Conservation (phyloP, 2,113 vertebrate genomes). For the Platysternon megacephalum region DNA sequence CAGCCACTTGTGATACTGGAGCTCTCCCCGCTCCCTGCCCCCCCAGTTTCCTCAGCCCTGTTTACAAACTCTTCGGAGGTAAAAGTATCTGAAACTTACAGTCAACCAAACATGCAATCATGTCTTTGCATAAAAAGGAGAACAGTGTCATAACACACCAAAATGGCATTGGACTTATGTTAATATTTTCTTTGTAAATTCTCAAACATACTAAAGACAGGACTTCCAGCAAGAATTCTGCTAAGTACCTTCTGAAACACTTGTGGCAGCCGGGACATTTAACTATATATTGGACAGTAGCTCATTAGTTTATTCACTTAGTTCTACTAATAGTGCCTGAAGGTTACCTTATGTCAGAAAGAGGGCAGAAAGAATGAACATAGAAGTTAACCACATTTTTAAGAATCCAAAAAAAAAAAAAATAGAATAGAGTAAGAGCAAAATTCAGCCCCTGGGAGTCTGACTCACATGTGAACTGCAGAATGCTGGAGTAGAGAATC, state of each 20-base stretch:
- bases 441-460: constrained; percentile 21
- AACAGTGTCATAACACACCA: neutral
- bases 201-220: constrained; percentile 5
- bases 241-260: neutral
- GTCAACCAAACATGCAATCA: neutral
- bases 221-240: neutral
- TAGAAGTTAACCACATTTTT: neutral
- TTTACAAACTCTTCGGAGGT: neutral
- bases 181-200: neutral
- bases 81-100: neutral
- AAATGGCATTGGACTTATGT: neutral
- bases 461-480: neutral
- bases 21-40: constrained; percentile 18
- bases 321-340: neutral
- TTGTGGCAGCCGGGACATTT: neutral
- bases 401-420: neutral
- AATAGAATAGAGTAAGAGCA: neutral
- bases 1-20: constrained; percentile 21
- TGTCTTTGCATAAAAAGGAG: neutral
- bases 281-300: neutral
- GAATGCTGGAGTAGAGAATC: neutral
- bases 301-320: neutral
- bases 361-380: neutral
- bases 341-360: neutral
- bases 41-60: neutral